Conservation (phyloP, 2,888 invertebrate species). For the Apamea crenata region DNA sequence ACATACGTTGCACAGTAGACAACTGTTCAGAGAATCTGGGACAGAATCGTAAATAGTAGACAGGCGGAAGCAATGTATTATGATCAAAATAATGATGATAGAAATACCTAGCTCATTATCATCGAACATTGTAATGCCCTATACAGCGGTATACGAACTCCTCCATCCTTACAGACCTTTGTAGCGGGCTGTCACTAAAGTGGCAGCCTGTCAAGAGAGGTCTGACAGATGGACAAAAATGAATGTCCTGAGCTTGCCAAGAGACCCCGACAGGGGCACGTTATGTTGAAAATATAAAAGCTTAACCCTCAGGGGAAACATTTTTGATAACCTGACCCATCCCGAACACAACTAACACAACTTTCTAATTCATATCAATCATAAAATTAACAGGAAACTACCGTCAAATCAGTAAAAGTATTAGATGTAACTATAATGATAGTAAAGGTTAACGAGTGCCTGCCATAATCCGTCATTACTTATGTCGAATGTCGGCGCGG, state of each 20-base stretch:
- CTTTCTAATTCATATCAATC: constrained; percentile 15
- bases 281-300: not conserved
- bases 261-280: not conserved
- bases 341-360: not conserved
- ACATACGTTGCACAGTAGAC: too few species aligned
- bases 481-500: constrained; percentile 32
- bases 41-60: not conserved
- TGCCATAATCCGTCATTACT: constrained; percentile 45
- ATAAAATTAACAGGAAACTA: not conserved
- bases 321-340: not conserved
- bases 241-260: not conserved
- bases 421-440: not conserved
- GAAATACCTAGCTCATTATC: not conserved
- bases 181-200: not conserved
- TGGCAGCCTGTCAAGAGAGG: not conserved
- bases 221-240: not conserved
- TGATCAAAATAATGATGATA: not conserved
- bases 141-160: not conserved
- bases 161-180: not conserved
- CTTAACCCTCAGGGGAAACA: not conserved
- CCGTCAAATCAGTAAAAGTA: constrained; percentile 31
- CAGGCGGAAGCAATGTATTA: not conserved
- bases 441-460: constrained; percentile 49
- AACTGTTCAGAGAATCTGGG: not conserved
- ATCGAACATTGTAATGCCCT: not conserved